A percentile compares a stretch with the other conserved stretches of the same genome.
These are phyloP conservation scores for Anagyrus pseudococci DNA, from an alignment of 2,888 invertebrate genomes.

Conservation along the genomic window DNA sequence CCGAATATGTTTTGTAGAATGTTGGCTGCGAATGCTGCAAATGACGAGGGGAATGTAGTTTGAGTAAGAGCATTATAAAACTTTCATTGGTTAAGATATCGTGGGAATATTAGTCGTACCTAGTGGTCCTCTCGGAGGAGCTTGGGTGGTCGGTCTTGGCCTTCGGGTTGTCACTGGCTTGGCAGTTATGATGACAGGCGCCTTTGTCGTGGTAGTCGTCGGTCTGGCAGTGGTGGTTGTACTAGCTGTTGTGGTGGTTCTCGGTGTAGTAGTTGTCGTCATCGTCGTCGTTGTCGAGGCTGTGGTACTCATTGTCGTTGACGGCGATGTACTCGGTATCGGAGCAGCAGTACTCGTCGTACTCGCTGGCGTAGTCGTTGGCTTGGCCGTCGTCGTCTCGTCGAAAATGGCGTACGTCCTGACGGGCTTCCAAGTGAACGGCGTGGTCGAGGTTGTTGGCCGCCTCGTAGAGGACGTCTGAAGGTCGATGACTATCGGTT, in stretches of 20 bases:
- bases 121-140: conserved; percentile 47
- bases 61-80: not conserved
- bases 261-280: conserved; percentile 37
- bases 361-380: conserved; percentile 31
- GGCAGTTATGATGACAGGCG: conserved; percentile 43
- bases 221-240: conserved; percentile 39
- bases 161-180: conserved; percentile 45
- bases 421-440: conserved; percentile 41
- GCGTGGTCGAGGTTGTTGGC: conserved; percentile 38
- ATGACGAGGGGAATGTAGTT: not conserved
- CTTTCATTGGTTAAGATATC: too few species aligned
- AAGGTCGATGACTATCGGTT: conserved; percentile 53
- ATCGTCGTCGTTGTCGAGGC: conserved; percentile 37
- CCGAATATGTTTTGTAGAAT: conserved; percentile 54
- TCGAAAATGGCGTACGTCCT: conserved; percentile 37
- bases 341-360: conserved; percentile 38
- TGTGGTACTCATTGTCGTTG: conserved; percentile 33
- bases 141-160: conserved; percentile 56
- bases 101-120: too few species aligned
- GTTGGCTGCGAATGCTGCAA: conserved; percentile 44
- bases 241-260: conserved; percentile 27
- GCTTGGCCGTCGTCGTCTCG: conserved; percentile 33
- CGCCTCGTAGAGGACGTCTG: conserved; percentile 43
- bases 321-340: conserved; percentile 21
- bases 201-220: conserved; percentile 47